Evolutionary conservation across 2,888 invertebrate genomes (phyloP).

Genomic region (Cheilosia impressa): DNA sequence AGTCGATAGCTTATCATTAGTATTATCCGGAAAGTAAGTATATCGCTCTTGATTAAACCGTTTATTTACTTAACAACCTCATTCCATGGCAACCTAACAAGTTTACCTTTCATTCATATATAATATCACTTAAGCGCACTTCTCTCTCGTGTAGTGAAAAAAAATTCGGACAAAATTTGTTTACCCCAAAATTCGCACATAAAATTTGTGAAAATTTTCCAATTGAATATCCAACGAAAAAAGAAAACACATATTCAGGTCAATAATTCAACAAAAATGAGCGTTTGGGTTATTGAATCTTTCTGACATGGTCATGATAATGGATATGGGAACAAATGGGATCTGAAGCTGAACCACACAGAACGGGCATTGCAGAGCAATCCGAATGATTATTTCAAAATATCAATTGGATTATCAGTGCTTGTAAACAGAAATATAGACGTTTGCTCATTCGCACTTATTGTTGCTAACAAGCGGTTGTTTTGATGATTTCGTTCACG

Average conservation of each 20-base stretch:
- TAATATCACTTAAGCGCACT: background rate
- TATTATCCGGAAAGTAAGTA: slow-evolving; percentile 94
- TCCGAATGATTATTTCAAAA: background rate
- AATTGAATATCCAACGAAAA: slow-evolving; percentile 9
- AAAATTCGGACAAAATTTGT: background rate
- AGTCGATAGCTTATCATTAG: slow-evolving; percentile 93
- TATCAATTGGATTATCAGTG: too few relatives aligned
- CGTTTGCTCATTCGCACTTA: background rate
- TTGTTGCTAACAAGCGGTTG: background rate
- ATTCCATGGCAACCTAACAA: slow-evolving; percentile 26
- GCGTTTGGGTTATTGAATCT: background rate
- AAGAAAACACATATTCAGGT: slow-evolving; percentile 27
- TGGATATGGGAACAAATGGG: background rate
- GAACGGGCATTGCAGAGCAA: background rate
- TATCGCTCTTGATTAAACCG: background rate
- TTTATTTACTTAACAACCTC: background rate
- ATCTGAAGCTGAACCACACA: background rate
- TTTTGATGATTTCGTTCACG: background rate
- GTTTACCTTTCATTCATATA: background rate
- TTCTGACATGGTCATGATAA: slow-evolving; percentile 9
- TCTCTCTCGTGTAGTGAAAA: slow-evolving; percentile 16
- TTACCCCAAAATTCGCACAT: slow-evolving; percentile 4
- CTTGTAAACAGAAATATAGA: too few relatives aligned
- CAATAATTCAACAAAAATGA: slow-evolving; percentile 39
- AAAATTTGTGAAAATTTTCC: slow-evolving; percentile 22